Evolutionary conservation across 2,797 vertebrate species (phyloP).

Genomic region (Hypotaenidia okinawae): DNA sequence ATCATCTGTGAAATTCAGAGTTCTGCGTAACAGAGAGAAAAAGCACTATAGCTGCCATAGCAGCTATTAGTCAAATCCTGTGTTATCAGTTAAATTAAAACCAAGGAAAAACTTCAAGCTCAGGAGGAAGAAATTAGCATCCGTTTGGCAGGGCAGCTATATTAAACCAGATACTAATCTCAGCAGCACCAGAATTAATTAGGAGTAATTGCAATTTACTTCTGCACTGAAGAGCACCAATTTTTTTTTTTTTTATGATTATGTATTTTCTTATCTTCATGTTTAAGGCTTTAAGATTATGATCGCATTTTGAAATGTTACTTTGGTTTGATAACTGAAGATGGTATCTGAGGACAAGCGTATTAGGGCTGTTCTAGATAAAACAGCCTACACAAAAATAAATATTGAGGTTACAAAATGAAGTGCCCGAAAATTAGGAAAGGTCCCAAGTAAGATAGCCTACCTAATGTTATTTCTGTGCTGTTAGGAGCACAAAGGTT

Average conservation of each 20-base stretch:
- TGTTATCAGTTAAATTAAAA: conserved; percentile 26
- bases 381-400: not conserved
- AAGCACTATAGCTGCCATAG: not conserved
- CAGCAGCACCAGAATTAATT: conserved; percentile 54
- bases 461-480: not conserved
- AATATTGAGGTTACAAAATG: not conserved
- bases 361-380: not conserved
- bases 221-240: not conserved
- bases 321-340: not conserved
- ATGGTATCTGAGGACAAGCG: not conserved
- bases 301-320: not conserved
- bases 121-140: conserved; percentile 26
- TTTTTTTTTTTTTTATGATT: not conserved
- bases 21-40: not conserved
- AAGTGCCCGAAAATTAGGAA: not conserved
- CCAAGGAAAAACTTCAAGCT: not conserved
- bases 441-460: not conserved
- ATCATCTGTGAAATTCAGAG: not conserved
- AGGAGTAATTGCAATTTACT: conserved; percentile 44
- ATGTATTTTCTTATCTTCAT: conserved; percentile 44
- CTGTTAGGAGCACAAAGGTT: not conserved
- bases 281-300: conserved; percentile 10
- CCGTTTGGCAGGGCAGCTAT: conserved; percentile 14
- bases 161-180: conserved; percentile 55
- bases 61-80: not conserved